Conservation (phyloP, 2,797 vertebrate species). For the Ara ararauna region DNA sequence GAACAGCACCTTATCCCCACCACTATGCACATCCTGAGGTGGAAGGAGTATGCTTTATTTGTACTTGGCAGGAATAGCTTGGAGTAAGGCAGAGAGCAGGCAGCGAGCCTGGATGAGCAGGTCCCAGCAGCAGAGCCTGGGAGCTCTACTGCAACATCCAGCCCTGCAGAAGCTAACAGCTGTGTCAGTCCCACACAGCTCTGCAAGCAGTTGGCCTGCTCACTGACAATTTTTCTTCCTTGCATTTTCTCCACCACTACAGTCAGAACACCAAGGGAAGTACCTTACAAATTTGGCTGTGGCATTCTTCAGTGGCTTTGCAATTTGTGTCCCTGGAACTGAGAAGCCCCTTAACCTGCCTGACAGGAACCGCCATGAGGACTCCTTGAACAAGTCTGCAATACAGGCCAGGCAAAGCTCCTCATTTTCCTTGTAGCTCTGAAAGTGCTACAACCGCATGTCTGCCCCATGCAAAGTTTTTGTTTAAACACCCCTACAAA, state of each 20-base stretch:
- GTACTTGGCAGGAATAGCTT: neutral
- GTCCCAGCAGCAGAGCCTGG: neutral
- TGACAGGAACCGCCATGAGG: neutral
- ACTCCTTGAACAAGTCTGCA: neutral
- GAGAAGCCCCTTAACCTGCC: neutral
- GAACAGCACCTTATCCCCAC: neutral
- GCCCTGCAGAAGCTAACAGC: neutral
- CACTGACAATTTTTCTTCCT: neutral
- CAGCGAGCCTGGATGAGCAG: neutral
- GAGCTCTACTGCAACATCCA: neutral
- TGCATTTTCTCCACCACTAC: neutral
- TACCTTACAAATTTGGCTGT: neutral
- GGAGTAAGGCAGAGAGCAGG: neutral
- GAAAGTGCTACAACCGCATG: rapidly evolving
- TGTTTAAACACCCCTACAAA: neutral
- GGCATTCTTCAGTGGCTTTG: neutral
- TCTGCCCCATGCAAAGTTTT: neutral
- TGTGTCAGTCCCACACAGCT: neutral
- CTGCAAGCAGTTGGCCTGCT: neutral
- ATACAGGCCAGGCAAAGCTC: neutral
- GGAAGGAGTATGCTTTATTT: neutral
- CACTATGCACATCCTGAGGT: rapidly evolving
- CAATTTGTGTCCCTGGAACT: neutral
- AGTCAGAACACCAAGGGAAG: neutral
- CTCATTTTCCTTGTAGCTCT: neutral